These are phyloP conservation scores for Hormaphis cornu DNA, from an alignment of 1,140 invertebrate species.

Conservation along the genomic window DNA sequence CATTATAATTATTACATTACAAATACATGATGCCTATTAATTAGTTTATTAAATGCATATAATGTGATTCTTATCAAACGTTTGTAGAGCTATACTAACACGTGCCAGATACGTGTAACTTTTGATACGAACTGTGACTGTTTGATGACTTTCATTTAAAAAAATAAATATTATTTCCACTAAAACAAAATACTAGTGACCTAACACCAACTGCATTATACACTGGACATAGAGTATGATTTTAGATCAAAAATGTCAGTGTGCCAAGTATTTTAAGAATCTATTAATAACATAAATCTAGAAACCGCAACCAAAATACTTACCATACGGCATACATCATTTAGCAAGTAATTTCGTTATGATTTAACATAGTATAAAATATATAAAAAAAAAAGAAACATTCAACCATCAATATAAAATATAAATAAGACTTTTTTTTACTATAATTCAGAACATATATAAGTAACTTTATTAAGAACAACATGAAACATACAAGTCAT, in stretches of 20 bases:
- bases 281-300: background rate
- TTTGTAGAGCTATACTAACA: background rate
- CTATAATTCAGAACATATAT: conserved; percentile 2
- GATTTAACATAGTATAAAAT: background rate
- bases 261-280: conserved; percentile 6
- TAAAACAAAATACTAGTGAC: background rate
- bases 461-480: conserved; percentile 11
- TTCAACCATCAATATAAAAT: too few species aligned
- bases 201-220: background rate
- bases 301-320: background rate
- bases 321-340: background rate
- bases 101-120: background rate
- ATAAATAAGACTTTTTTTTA: too few species aligned
- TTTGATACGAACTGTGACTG: too few species aligned
- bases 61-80: too few species aligned
- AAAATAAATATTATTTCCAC: too few species aligned
- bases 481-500: conserved; percentile 1
- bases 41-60: too few species aligned
- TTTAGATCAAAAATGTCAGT: too few species aligned
- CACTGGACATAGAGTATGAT: background rate
- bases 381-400: background rate
- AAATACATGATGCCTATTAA: too few species aligned
- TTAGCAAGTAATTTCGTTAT: background rate
- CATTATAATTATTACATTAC: too few species aligned
- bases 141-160: too few species aligned